Percentiles rank a stretch among this genome's conserved stretches.
Conservation (phyloP, 1,140 invertebrate genomes). For the Scaptodrosophila lebanonensis region DNA sequence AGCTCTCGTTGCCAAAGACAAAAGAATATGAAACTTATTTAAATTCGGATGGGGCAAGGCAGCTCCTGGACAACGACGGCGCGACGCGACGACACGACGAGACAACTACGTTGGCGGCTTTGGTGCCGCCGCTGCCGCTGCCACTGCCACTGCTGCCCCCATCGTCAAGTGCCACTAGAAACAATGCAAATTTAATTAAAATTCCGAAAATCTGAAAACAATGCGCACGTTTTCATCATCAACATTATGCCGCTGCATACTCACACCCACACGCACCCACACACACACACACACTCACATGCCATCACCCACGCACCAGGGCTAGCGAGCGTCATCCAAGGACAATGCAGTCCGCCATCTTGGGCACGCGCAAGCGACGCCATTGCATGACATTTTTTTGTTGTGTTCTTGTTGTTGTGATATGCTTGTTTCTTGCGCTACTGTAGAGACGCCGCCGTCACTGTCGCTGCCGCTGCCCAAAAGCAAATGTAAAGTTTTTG, state of each 20-base stretch:
- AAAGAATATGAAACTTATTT: conserved; percentile 52
- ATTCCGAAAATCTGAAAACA: conserved; percentile 62
- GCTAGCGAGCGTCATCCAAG: neutral
- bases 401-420: neutral
- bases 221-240: conserved; percentile 54
- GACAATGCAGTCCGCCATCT: neutral
- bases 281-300: neutral
- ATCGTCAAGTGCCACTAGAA: conserved; percentile 51
- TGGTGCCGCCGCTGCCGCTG: neutral
- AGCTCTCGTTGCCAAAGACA: conserved; percentile 9
- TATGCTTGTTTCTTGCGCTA: neutral
- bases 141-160: neutral
- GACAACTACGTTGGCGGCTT: neutral
- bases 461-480: conserved; percentile 19
- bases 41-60: conserved; percentile 28
- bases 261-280: no score
- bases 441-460: no score
- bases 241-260: conserved; percentile 46
- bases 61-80: neutral
- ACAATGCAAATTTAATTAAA: conserved; percentile 67
- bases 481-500: conserved; percentile 49
- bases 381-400: conserved; percentile 23
- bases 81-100: no score
- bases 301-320: conserved; percentile 17
- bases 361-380: conserved; percentile 6